Evolutionary conservation across 2,888 invertebrate species (phyloP).

Genomic region (Prosopocoilus inquinatus): DNA sequence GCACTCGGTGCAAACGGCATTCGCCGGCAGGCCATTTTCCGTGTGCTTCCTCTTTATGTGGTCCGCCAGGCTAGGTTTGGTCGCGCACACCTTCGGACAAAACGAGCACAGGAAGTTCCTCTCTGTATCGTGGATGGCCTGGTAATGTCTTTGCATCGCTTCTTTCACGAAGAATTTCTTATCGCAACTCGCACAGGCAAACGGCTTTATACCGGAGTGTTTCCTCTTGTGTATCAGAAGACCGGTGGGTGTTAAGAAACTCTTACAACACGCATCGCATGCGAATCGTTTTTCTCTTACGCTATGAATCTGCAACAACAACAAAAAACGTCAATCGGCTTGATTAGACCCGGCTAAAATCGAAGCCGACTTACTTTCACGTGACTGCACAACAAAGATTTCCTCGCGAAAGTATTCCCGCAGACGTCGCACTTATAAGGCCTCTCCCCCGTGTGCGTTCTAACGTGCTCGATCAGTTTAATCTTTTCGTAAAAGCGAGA

Average conservation of each 20-base stretch:
- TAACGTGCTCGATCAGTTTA: slow-evolving; percentile 51
- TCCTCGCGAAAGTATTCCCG: slow-evolving; percentile 46
- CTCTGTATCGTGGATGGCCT: slow-evolving; percentile 38
- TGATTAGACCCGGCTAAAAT: too few relatives aligned
- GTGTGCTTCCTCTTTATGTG: slow-evolving; percentile 34
- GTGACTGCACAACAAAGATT: slow-evolving; percentile 12
- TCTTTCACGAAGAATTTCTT: slow-evolving; percentile 33
- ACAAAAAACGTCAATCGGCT: too few relatives aligned
- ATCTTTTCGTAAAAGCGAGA: slow-evolving; percentile 51
- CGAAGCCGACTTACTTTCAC: background rate
- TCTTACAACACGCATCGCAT: slow-evolving; percentile 18
- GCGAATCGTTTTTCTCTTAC: slow-evolving; percentile 14
- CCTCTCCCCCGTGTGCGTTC: slow-evolving; percentile 51
- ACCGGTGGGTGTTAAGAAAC: background rate
- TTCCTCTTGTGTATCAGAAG: slow-evolving; percentile 17
- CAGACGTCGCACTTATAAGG: slow-evolving; percentile 52
- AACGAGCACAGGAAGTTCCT: slow-evolving; percentile 38
- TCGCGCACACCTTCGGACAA: slow-evolving; percentile 37
- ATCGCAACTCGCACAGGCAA: slow-evolving; percentile 33
- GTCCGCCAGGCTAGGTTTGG: slow-evolving; percentile 36
- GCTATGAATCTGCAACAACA: slow-evolving; percentile 11
- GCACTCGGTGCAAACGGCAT: slow-evolving; percentile 26
- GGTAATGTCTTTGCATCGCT: slow-evolving; percentile 33
- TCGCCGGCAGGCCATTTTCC: slow-evolving; percentile 27
- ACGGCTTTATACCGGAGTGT: slow-evolving; percentile 39